Conservation (phyloP, 2,797 vertebrate genomes). For the Tangara arthus region DNA sequence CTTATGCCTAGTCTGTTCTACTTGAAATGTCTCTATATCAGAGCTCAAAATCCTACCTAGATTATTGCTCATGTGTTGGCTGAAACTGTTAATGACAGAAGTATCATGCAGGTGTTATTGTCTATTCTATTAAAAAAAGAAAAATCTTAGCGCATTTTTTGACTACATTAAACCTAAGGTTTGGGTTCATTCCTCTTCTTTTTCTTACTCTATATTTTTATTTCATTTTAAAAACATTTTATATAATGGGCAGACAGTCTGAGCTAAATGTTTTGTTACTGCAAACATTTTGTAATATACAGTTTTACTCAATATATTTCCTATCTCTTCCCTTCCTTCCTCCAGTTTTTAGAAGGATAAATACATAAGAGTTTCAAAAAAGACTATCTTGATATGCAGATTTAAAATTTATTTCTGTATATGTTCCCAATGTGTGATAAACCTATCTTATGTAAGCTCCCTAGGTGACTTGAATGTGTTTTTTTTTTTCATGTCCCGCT, state of each 20-base stretch:
- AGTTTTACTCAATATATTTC: background rate
- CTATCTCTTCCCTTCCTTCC: background rate
- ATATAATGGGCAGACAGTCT: background rate
- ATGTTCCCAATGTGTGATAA: background rate
- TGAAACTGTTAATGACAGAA: background rate
- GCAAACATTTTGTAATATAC: background rate
- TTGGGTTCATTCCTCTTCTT: background rate
- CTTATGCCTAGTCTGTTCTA: background rate
- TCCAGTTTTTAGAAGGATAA: background rate
- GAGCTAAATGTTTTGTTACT: background rate
- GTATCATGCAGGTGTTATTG: background rate
- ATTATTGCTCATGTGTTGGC: background rate
- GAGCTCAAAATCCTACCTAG: background rate
- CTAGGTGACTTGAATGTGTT: background rate
- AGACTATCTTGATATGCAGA: background rate
- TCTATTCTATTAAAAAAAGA: background rate
- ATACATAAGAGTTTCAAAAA: background rate
- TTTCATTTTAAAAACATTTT: background rate
- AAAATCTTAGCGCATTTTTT: background rate
- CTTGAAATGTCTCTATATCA: background rate
- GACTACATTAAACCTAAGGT: background rate
- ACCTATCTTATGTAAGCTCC: background rate
- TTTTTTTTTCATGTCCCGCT: background rate
- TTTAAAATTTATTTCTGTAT: background rate
- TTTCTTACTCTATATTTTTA: background rate